These are phyloP conservation scores for Willowsia nigromaculata DNA, from an alignment of 2,888 invertebrate genomes.

Conservation along the genomic window DNA sequence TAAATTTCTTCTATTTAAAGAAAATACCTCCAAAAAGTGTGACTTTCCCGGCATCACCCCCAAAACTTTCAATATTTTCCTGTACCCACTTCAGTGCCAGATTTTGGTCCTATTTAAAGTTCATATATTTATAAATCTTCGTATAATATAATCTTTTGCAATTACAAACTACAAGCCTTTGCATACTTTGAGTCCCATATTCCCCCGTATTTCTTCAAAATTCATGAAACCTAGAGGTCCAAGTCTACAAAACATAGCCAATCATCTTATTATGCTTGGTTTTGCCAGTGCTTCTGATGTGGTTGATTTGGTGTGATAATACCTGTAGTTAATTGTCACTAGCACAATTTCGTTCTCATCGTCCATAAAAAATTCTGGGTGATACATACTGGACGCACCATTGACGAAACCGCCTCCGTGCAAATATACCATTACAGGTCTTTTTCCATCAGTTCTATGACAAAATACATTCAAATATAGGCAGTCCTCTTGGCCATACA, in stretches of 20 bases:
- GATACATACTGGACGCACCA: constrained; percentile 56
- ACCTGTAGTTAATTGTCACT: constrained; percentile 75
- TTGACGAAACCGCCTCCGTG: constrained; percentile 64
- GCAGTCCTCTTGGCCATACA: constrained; percentile 63
- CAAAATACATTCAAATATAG: constrained; percentile 68
- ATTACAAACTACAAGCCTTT: too few relatives aligned
- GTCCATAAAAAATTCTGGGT: constrained; percentile 70
- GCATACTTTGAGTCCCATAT: constrained; percentile 71
- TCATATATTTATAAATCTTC: constrained; percentile 48
- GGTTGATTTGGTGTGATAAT: not conserved
- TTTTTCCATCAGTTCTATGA: not conserved
- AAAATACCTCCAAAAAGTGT: constrained; percentile 21
- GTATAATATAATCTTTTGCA: too few relatives aligned
- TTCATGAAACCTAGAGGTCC: constrained; percentile 20
- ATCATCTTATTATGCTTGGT: too few relatives aligned
- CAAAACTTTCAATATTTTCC: too few relatives aligned
- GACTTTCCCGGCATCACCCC: too few relatives aligned
- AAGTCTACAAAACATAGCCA: not conserved
- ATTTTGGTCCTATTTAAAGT: not conserved
- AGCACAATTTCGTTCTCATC: constrained; percentile 74
- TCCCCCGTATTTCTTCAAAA: constrained; percentile 39
- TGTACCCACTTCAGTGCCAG: too few relatives aligned
- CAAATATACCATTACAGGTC: constrained; percentile 57
- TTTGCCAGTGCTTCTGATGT: not conserved
- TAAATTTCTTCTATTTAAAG: too few relatives aligned